A percentile compares a stretch with the other conserved stretches of the same genome.
Conservation (phyloP, 1,140 invertebrate genomes). For the Lerema accius region DNA sequence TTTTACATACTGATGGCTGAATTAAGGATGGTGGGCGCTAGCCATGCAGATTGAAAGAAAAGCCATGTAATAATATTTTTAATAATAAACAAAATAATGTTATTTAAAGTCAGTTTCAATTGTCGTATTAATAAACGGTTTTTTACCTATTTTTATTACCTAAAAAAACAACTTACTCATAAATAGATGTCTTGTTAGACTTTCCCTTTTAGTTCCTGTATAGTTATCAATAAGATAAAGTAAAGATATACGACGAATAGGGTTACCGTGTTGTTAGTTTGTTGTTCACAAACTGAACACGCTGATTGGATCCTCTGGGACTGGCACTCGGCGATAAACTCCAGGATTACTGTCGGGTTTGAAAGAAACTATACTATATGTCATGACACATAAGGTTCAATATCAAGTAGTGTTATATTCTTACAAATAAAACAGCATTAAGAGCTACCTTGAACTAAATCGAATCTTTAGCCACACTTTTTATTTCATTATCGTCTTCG, state of each 20-base stretch:
- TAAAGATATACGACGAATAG: background rate
- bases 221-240: background rate
- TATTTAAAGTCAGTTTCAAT: too few species aligned
- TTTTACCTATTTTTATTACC: too few species aligned
- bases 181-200: too few species aligned
- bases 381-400: background rate
- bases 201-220: background rate
- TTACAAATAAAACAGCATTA: background rate
- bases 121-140: too few species aligned
- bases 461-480: too few species aligned
- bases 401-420: background rate
- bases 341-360: background rate
- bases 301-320: background rate
- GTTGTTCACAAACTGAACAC: conserved; percentile 1
- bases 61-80: too few species aligned
- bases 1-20: too few species aligned
- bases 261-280: background rate
- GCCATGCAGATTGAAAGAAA: too few species aligned
- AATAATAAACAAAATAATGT: too few species aligned
- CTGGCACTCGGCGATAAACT: background rate
- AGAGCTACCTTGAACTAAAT: background rate
- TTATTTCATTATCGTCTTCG: too few species aligned
- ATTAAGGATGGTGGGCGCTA: too few species aligned
- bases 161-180: too few species aligned
- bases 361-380: background rate